Evolutionary conservation across 1,140 invertebrate species (phyloP), one percentile per base, ranked within the genome.

Genomic region (Aphis craccivora): DNA sequence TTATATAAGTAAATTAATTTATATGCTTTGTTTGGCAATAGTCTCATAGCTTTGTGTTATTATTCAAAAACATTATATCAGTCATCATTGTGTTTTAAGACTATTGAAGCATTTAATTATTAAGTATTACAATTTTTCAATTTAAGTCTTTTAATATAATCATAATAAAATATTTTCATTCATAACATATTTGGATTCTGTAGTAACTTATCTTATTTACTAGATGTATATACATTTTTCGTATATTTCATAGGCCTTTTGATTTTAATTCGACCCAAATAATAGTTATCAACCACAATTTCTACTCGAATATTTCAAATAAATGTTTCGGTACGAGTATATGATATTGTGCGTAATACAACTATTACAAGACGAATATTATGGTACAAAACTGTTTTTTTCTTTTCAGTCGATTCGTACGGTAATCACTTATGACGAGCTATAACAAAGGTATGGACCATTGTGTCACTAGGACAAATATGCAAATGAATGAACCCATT

Each of bases 401-500:
- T 25, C 30, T 18, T 76, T 76, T 35, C n/a, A 76, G 11, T 18
- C 60, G 35, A 83, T 83, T 83, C 35, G 22, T 37, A 35, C 22
- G 76, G 22, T 37, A 37, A 83, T 83, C 76, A 37, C 35, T 37
- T 83, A 83, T 83, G 35, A 37, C 76, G 35, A 83, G 35, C 35
- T 7, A 1, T 37, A 37, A 37, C 8, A 83, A 37, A 83, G 76
- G 35, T 83, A 37, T 14, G 4, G 18, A n/a, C 76, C 35, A 83
- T 83, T 83, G 76, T 83, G 76, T 83, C 22, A 8, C 76, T 8
- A 20, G 76, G 8, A 83, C 76, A 30, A 35, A 35, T 83, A 37
- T 83, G 76, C 76, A 83, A 83, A 83, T 83, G 35, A 83, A 83
- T 35, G 22, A 83, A 83, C n/a, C 76, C 76, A 83, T 83, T 83